A percentile compares a stretch with the other conserved stretches of the same genome.
Evolutionary conservation across 2,888 invertebrate species (phyloP).

Genomic region (Ceraclea dissimilis): DNA sequence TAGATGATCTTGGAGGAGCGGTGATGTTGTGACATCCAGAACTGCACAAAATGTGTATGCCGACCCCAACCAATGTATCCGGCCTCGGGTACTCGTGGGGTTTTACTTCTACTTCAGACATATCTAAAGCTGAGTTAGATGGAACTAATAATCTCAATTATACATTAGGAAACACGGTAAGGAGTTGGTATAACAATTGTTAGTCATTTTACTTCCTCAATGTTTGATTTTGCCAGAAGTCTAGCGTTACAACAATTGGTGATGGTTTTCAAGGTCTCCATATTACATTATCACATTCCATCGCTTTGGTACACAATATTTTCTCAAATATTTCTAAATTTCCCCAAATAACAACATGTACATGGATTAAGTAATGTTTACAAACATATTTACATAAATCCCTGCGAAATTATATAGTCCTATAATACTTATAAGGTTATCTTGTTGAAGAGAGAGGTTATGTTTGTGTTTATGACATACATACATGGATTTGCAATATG

Average conservation of each 20-base stretch:
- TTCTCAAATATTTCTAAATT: too few relatives aligned
- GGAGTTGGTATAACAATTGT: too few relatives aligned
- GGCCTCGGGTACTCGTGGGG: slow-evolving; percentile 49
- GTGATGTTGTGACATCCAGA: slow-evolving; percentile 17
- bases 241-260: neutral
- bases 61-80: slow-evolving; percentile 47
- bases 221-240: neutral
- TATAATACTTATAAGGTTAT: neutral
- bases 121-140: slow-evolving; percentile 46
- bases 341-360: too few relatives aligned
- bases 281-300: neutral
- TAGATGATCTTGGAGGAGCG: slow-evolving; percentile 2
- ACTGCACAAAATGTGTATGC: slow-evolving; percentile 45
- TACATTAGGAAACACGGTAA: slow-evolving; percentile 46
- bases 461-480: neutral
- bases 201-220: neutral
- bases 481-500: too few relatives aligned
- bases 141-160: slow-evolving; percentile 47
- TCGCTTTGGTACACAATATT: neutral
- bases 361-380: neutral
- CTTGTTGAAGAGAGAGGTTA: neutral
- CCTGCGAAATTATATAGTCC: too few relatives aligned
- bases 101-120: slow-evolving; percentile 45
- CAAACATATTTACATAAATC: neutral
- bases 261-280: neutral